These are phyloP conservation scores for Taphrorychus bicolor DNA, from an alignment of 2,888 invertebrate species.

Conservation along the genomic window DNA sequence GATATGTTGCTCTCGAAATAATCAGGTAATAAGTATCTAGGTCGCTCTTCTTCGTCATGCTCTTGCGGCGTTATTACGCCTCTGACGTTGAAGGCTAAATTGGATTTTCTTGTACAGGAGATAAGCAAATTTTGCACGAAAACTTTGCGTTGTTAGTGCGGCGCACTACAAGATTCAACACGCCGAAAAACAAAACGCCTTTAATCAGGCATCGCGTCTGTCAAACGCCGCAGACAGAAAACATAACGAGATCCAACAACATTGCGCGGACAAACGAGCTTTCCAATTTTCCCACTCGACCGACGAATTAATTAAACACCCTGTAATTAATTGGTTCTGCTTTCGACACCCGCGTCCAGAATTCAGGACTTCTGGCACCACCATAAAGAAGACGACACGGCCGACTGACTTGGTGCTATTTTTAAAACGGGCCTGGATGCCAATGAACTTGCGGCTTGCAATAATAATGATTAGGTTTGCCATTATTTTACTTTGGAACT, in stretches of 20 bases:
- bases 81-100: not conserved
- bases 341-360: not conserved
- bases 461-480: not conserved
- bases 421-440: not conserved
- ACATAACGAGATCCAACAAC: not conserved
- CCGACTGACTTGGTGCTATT: not conserved
- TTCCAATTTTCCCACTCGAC: not conserved
- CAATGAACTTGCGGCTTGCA: not conserved
- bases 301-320: not conserved
- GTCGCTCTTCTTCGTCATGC: not conserved
- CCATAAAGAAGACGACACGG: not conserved
- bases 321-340: not conserved
- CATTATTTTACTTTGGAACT: not conserved
- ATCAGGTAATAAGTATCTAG: not conserved
- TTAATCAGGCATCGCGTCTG: not conserved
- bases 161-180: no score
- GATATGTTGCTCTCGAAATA: not conserved
- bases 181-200: not conserved
- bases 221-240: not conserved
- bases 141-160: no score
- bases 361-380: not conserved
- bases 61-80: not conserved
- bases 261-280: not conserved
- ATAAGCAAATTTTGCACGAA: not conserved
- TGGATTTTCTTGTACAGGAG: not conserved